Conservation (phyloP, 2,888 invertebrate species). For the Bellardia bayeri region DNA sequence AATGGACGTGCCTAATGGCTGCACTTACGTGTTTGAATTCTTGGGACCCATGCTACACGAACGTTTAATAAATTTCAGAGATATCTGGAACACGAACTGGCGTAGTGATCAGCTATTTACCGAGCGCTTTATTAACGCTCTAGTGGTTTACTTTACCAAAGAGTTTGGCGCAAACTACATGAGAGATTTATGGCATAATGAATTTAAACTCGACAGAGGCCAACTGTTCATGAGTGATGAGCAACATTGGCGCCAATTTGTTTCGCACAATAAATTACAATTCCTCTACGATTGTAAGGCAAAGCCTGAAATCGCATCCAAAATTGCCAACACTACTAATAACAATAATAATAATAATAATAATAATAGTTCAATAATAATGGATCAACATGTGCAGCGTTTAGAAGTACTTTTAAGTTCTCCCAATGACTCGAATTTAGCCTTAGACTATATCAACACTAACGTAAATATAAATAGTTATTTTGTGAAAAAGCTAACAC, state of each 20-base stretch:
- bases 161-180: slow-evolving; percentile 81
- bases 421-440: slow-evolving; percentile 78
- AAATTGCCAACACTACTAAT: slow-evolving; percentile 34
- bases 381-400: slow-evolving; percentile 79
- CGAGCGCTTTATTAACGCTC: slow-evolving; percentile 79
- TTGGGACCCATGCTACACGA: slow-evolving; percentile 81
- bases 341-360: slow-evolving; percentile 6
- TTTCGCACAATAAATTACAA: slow-evolving; percentile 77
- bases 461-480: slow-evolving; percentile 81
- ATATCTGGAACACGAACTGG: slow-evolving; percentile 81
- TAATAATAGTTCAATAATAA: slow-evolving; percentile 42
- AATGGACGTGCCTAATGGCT: slow-evolving; percentile 81
- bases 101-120: slow-evolving; percentile 74
- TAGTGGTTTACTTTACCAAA: slow-evolving; percentile 80
- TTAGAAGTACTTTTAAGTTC: slow-evolving; percentile 78
- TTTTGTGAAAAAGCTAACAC: slow-evolving; percentile 80
- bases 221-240: slow-evolving; percentile 77
- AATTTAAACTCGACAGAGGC: slow-evolving; percentile 79
- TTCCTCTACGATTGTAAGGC: slow-evolving; percentile 77
- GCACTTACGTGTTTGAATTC: slow-evolving; percentile 81
- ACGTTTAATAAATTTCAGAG: slow-evolving; percentile 77
- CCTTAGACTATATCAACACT: slow-evolving; percentile 82
- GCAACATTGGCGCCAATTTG: slow-evolving; percentile 77
- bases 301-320: slow-evolving; percentile 60
- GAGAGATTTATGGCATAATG: slow-evolving; percentile 79